phyloP scores from a whole-genome alignment of 2,797 vertebrate genomes.

The Distichodus sexfasciatus region DNA sequence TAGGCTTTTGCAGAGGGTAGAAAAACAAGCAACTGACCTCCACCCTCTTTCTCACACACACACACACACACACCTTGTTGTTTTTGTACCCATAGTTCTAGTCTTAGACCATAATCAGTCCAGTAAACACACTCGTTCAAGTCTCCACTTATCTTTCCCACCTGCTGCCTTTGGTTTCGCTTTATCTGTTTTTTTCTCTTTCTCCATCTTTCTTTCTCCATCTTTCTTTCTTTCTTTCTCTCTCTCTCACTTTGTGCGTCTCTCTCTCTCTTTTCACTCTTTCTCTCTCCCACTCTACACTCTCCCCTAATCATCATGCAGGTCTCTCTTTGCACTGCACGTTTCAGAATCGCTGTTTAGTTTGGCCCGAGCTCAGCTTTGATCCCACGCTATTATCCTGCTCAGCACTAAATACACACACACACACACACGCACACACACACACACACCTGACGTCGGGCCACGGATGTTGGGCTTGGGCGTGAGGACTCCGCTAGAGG shows the following conservation, averaged over 20 bases:
- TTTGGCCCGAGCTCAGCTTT: slow-evolving; percentile 65
- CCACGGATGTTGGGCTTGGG: slow-evolving; percentile 31
- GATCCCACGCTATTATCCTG: slow-evolving; percentile 70
- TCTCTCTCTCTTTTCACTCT: background rate
- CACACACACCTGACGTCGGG: slow-evolving; percentile 53
- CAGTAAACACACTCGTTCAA: background rate
- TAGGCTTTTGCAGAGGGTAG: no score
- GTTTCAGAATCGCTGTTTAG: slow-evolving; percentile 53
- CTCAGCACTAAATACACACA: slow-evolving; percentile 54
- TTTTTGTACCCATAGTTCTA: background rate
- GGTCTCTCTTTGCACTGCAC: slow-evolving; percentile 43
- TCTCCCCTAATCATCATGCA: slow-evolving; percentile 37
- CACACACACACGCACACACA: slow-evolving; percentile 56
- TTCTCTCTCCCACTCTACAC: slow-evolving; percentile 8
- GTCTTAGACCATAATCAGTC: background rate
- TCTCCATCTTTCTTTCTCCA: background rate
- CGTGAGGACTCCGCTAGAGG: background rate
- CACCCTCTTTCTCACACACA: background rate
- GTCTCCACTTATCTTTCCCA: background rate
- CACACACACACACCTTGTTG: background rate
- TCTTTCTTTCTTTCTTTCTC: background rate
- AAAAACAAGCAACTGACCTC: no score
- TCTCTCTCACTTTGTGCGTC: background rate
- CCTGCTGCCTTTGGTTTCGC: background rate
- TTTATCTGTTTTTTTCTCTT: background rate